A percentile compares a stretch with the other conserved stretches of the same genome.
phyloP scores from a whole-genome alignment of 2,113 vertebrate genomes.

The Hippocampus comes region DNA sequence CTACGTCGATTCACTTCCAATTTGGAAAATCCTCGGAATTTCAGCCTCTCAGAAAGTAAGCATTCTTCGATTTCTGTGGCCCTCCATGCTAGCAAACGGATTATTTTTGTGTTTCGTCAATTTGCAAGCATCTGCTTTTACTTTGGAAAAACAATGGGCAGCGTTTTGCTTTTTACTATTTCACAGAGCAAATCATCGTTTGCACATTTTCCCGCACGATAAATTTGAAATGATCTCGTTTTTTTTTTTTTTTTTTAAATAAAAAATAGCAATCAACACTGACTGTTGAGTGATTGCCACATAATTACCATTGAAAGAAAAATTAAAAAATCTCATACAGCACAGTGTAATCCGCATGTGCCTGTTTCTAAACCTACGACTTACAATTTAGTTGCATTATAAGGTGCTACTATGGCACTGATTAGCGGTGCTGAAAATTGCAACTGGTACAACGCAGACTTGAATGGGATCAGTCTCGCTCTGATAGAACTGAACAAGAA shows the following conservation, averaged over 20 bases:
- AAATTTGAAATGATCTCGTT: no score
- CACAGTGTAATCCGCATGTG: conserved; percentile 9
- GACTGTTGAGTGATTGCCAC: conserved; percentile 43
- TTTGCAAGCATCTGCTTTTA: no score
- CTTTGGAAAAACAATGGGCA: no score
- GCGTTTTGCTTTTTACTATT: no score
- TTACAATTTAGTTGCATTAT: conserved; percentile 14
- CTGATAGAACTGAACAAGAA: conserved; percentile 3
- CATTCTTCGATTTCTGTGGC: no score
- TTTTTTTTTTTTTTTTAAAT: conserved; percentile 30
- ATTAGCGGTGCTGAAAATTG: background rate
- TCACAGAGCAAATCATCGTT: no score
- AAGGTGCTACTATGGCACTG: background rate
- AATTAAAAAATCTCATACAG: conserved; percentile 18
- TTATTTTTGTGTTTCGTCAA: no score
- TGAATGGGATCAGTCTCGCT: conserved; percentile 12
- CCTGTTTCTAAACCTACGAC: conserved; percentile 26
- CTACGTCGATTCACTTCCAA: no score
- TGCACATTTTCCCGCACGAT: no score
- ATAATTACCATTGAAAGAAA: conserved; percentile 55
- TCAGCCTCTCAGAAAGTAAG: no score
- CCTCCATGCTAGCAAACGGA: no score
- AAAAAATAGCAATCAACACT: conserved; percentile 44
- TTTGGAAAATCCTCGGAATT: no score
- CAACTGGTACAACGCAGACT: background rate